Evolutionary conservation across 1,140 invertebrate species (phyloP).

Genomic region (Leptinotarsa undecemlineata): DNA sequence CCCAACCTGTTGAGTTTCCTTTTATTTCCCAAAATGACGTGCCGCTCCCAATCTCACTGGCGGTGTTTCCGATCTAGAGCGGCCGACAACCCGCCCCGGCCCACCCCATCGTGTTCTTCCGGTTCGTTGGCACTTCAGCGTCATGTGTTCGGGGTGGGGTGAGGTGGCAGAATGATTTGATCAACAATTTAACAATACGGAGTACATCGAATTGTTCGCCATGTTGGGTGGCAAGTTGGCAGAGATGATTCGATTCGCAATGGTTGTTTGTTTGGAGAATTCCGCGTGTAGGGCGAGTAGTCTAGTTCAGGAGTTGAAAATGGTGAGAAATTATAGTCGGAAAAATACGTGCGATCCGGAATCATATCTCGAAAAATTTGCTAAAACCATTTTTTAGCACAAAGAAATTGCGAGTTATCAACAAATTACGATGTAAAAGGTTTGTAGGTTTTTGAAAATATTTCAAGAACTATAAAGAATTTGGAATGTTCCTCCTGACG

Average conservation of each 20-base stretch:
- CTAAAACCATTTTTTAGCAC: no score
- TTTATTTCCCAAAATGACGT: not conserved
- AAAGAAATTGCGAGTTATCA: no score
- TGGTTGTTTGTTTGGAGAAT: not conserved
- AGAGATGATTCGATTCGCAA: not conserved
- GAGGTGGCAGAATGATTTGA: not conserved
- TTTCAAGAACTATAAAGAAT: no score
- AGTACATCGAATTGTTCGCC: not conserved
- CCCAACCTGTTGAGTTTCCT: conserved; percentile 7
- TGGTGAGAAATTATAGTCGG: no score
- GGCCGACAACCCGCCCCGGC: not conserved
- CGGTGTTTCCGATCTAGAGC: not conserved
- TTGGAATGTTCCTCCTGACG: no score
- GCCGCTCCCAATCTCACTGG: not conserved
- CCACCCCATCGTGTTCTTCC: not conserved
- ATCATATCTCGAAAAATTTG: no score
- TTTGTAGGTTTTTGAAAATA: no score
- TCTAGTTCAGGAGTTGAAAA: no score
- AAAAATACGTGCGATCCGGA: no score
- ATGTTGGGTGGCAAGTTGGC: conserved; percentile 7
- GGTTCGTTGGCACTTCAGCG: not conserved
- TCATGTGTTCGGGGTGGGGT: not conserved
- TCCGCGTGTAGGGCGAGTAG: no score
- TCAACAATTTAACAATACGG: not conserved
- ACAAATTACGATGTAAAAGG: no score